Percentiles rank a stretch among this genome's conserved stretches.
These are phyloP conservation scores for Lasioglossum leucozonium DNA, from an alignment of 2,888 invertebrate species.

Conservation along the genomic window DNA sequence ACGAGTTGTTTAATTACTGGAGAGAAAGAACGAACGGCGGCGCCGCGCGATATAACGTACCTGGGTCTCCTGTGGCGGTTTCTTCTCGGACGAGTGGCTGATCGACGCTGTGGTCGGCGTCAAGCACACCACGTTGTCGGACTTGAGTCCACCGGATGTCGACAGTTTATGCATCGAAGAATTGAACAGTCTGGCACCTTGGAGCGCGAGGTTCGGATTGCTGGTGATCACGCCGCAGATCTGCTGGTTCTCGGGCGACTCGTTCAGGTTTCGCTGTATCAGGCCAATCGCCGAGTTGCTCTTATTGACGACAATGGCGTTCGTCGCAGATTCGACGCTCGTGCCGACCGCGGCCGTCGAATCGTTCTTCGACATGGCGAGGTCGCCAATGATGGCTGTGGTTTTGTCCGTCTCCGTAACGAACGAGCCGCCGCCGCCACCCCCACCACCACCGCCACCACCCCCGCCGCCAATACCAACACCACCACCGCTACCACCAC, in stretches of 20 bases:
- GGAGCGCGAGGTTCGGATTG: conserved; percentile 79
- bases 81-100: conserved; percentile 72
- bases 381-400: conserved; percentile 59
- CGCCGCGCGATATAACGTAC: not conserved
- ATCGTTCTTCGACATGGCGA: conserved; percentile 58
- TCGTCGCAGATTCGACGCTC: conserved; percentile 61
- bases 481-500: not conserved
- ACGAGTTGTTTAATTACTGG: not conserved
- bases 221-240: conserved; percentile 83
- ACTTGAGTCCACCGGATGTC: conserved; percentile 70
- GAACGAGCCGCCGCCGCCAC: conserved; percentile 62
- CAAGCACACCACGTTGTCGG: conserved; percentile 79
- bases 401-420: conserved; percentile 63
- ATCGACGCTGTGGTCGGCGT: conserved; percentile 65
- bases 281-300: conserved; percentile 76
- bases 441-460: not conserved
- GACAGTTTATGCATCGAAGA: conserved; percentile 79
- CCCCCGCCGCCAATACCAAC: not conserved
- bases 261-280: conserved; percentile 77
- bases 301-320: conserved; percentile 78
- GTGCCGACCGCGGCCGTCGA: conserved; percentile 51
- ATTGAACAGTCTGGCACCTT: conserved; percentile 80
- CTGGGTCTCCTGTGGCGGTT: conserved; percentile 67
- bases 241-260: conserved; percentile 77
- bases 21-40: not conserved